Conservation (phyloP, 2,797 vertebrate genomes). For the Sphenopsis melanotis region DNA sequence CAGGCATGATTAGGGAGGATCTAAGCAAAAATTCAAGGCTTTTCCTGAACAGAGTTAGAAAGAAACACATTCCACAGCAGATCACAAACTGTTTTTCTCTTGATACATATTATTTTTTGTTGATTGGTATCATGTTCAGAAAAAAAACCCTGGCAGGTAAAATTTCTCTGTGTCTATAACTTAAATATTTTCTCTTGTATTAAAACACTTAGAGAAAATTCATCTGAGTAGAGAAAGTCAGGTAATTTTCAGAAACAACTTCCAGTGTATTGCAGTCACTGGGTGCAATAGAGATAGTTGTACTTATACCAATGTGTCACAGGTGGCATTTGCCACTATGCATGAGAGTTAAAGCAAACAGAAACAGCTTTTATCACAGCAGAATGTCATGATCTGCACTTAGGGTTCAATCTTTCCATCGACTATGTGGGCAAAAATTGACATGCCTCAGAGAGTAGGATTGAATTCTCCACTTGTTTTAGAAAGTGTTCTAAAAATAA, state of each 20-base stretch:
- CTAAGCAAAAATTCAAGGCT: background rate
- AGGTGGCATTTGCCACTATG: conserved; percentile 53
- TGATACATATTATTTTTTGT: background rate
- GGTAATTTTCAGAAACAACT: conserved; percentile 38
- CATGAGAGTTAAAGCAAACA: conserved; percentile 66
- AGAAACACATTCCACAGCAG: background rate
- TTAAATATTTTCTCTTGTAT: background rate
- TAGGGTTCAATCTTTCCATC: conserved; percentile 66
- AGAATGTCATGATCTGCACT: conserved; percentile 69
- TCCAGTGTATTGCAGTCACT: background rate
- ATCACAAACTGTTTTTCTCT: background rate
- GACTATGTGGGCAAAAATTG: conserved; percentile 66
- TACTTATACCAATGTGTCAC: conserved; percentile 44
- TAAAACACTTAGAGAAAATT: conserved; percentile 12
- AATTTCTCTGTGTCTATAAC: background rate
- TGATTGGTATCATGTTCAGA: background rate
- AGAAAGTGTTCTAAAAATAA: conserved; percentile 71
- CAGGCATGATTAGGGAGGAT: background rate
- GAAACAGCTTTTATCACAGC: conserved; percentile 73
- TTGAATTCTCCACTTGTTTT: conserved; percentile 59
- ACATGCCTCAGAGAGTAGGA: conserved; percentile 53
- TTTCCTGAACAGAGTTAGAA: background rate
- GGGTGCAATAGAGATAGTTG: conserved; percentile 23
- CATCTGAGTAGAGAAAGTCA: background rate
- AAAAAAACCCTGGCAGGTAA: background rate